Evolutionary conservation across 2,888 invertebrate genomes (phyloP).

Genomic region (Leptopilina syphax): DNA sequence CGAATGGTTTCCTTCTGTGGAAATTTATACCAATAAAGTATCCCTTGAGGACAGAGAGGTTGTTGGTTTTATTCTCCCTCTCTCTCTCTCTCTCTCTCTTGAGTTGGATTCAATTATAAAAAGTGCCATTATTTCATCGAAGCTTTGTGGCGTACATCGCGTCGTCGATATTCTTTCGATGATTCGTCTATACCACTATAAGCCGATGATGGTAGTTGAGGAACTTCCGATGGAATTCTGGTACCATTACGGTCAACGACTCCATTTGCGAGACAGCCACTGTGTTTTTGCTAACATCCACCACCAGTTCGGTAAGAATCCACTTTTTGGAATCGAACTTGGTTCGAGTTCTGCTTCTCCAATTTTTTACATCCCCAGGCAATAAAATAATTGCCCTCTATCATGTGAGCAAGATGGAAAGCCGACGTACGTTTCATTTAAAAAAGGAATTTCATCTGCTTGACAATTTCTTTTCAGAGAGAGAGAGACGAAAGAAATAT

Average conservation of each 20-base stretch:
- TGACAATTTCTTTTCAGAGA: background rate
- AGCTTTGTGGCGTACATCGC: slow-evolving; percentile 17
- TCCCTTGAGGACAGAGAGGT: slow-evolving; percentile 37
- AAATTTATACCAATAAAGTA: slow-evolving; percentile 40
- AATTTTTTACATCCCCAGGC: slow-evolving; percentile 35
- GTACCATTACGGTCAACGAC: slow-evolving; percentile 42
- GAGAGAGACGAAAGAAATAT: background rate
- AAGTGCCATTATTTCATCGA: slow-evolving; percentile 38
- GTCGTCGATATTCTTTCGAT: slow-evolving; percentile 38
- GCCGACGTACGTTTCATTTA: slow-evolving; percentile 16
- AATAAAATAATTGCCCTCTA: slow-evolving; percentile 38
- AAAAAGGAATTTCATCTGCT: slow-evolving; percentile 13
- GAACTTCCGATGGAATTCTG: slow-evolving; percentile 41
- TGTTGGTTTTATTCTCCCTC: background rate
- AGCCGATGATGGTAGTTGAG: slow-evolving; percentile 20
- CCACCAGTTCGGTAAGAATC: slow-evolving; percentile 33
- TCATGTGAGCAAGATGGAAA: slow-evolving; percentile 31
- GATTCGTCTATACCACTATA: slow-evolving; percentile 15
- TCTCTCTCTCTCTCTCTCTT: no score
- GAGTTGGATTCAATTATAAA: background rate
- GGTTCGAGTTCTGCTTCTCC: slow-evolving; percentile 39
- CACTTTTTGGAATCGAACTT: slow-evolving; percentile 41
- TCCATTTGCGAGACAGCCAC: slow-evolving; percentile 38
- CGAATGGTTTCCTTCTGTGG: slow-evolving; percentile 29
- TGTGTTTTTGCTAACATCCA: slow-evolving; percentile 25